Percentiles rank a stretch among this genome's conserved stretches.
Conservation (phyloP, 2,888 invertebrate species). For the Lasius platythorax region DNA sequence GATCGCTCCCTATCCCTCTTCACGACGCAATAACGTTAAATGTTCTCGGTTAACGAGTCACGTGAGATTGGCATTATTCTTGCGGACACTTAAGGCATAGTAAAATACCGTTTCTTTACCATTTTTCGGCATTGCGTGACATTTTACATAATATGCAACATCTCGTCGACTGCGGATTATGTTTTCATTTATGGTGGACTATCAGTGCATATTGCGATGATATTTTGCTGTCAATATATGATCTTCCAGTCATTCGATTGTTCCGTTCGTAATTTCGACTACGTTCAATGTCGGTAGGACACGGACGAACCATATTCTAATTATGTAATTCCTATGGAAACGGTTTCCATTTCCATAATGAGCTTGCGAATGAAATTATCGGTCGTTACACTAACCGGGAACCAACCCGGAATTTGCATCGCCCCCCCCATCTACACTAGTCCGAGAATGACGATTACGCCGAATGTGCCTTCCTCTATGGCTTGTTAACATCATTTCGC, state of each 20-base stretch:
- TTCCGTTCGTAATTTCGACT: slow-evolving; percentile 21
- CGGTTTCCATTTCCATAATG: slow-evolving; percentile 54
- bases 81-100: slow-evolving; percentile 24
- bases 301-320: slow-evolving; percentile 15
- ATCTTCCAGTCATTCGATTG: neutral
- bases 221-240: neutral
- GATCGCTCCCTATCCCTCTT: slow-evolving; percentile 33
- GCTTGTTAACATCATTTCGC: slow-evolving; percentile 36
- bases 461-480: slow-evolving; percentile 21
- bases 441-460: slow-evolving; percentile 47
- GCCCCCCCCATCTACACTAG: neutral
- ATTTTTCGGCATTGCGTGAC: neutral
- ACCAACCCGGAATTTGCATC: slow-evolving; percentile 40
- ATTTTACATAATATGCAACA: slow-evolving; percentile 13
- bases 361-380: slow-evolving; percentile 53
- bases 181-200: neutral
- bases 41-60: slow-evolving; percentile 46
- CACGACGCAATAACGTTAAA: slow-evolving; percentile 50
- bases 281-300: neutral
- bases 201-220: neutral
- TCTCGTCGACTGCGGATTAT: neutral
- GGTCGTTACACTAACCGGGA: slow-evolving; percentile 44
- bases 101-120: slow-evolving; percentile 16
- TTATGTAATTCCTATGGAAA: slow-evolving; percentile 55
- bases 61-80: slow-evolving; percentile 49